Conservation (phyloP, 2,797 vertebrate species). For the Varecia variegata region DNA sequence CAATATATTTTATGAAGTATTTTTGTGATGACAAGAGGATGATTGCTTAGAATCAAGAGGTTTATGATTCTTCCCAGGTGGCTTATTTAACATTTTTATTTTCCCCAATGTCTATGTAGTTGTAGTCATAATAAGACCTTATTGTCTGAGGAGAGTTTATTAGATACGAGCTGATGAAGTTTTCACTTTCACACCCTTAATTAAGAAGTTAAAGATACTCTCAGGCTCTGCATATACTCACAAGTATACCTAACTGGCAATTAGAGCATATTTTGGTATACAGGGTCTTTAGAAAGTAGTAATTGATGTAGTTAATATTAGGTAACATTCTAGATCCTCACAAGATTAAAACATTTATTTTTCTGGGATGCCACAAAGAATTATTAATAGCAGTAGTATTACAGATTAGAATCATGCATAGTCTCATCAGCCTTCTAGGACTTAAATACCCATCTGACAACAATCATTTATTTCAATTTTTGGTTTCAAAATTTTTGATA, state of each 20-base stretch:
- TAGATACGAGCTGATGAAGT: background rate
- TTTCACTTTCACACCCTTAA: background rate
- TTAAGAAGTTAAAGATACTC: background rate
- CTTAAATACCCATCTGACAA: background rate
- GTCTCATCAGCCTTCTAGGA: background rate
- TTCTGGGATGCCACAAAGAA: background rate
- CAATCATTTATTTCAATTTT: constrained; percentile 35
- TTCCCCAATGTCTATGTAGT: background rate
- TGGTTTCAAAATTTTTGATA: background rate
- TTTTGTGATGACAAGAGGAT: background rate
- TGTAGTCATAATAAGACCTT: background rate
- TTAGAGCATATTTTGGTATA: background rate
- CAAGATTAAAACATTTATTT: background rate
- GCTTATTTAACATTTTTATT: background rate
- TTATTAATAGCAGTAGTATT: background rate
- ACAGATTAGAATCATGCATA: background rate
- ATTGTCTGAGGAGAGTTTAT: background rate
- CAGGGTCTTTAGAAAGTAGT: background rate
- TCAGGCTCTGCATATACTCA: background rate
- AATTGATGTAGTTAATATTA: background rate
- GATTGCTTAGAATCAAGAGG: background rate
- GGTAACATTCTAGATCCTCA: background rate
- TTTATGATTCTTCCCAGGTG: background rate
- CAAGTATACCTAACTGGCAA: background rate
- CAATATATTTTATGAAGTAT: background rate